Conservation (phyloP, 2,888 invertebrate species). For the Cantharis flavilabris region DNA sequence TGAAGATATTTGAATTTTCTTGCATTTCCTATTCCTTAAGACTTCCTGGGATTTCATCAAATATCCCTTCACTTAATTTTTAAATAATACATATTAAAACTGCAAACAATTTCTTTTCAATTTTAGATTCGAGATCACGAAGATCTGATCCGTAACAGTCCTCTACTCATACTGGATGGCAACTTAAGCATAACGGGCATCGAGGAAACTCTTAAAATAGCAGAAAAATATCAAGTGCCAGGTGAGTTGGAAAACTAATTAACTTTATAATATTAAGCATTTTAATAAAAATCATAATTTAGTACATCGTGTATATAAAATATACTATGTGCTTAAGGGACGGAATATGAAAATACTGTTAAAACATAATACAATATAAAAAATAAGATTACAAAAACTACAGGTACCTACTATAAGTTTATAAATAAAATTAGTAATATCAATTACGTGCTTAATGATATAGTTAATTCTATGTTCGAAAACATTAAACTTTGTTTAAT, state of each 20-base stretch:
- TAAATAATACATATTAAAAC: no score
- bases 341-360: constrained; percentile 1
- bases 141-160: constrained; percentile 63
- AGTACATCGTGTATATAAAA: neutral
- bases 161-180: constrained; percentile 83
- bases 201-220: constrained; percentile 64
- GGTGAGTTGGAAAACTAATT: constrained; percentile 58
- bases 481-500: neutral
- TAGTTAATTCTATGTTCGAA: neutral
- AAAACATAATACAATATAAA: neutral
- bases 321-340: neutral
- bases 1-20: no score
- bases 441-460: neutral
- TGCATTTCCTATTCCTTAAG: no score
- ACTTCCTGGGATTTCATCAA: no score
- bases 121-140: constrained; percentile 66
- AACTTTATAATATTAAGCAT: neutral
- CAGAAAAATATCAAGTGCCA: constrained; percentile 66
- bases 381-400: neutral
- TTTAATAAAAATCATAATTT: neutral
- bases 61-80: no score
- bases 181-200: constrained; percentile 76
- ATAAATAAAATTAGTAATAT: neutral
- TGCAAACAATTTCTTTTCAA: neutral
- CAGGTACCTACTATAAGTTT: neutral